These are phyloP conservation scores for Protodeltote pygarga DNA, from an alignment of 2,888 invertebrate species.

Conservation along the genomic window DNA sequence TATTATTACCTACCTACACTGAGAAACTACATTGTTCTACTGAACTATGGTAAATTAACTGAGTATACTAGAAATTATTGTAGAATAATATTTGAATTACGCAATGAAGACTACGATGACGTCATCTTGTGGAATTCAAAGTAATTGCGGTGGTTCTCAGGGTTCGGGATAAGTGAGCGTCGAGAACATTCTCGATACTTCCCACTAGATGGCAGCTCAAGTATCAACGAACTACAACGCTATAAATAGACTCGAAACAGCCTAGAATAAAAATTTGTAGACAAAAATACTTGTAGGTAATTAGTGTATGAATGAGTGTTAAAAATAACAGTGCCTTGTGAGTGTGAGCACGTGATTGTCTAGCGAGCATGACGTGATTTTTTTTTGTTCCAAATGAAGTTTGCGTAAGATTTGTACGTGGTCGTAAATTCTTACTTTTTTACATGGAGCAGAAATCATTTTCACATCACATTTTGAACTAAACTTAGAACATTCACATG, in stretches of 20 bases:
- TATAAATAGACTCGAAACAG: background rate
- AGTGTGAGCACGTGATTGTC: no score
- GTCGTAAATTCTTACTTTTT: no score
- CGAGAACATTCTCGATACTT: conserved; percentile 2
- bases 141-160: background rate
- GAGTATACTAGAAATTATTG: background rate
- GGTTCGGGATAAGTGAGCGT: background rate
- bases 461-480: no score
- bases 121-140: conserved; percentile 17
- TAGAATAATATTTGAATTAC: background rate
- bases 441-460: no score
- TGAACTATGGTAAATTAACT: no score
- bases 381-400: no score
- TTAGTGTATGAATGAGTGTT: background rate
- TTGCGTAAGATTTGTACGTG: no score
- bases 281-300: background rate
- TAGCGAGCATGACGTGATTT: no score
- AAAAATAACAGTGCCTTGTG: background rate
- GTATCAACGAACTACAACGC: background rate
- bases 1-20: no score
- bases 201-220: conserved; percentile 27
- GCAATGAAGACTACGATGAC: no score
- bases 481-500: no score
- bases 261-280: background rate
- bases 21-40: no score